Evolutionary conservation across 2,888 invertebrate species (phyloP).

Genomic region (Lepidochrysops patricia): DNA sequence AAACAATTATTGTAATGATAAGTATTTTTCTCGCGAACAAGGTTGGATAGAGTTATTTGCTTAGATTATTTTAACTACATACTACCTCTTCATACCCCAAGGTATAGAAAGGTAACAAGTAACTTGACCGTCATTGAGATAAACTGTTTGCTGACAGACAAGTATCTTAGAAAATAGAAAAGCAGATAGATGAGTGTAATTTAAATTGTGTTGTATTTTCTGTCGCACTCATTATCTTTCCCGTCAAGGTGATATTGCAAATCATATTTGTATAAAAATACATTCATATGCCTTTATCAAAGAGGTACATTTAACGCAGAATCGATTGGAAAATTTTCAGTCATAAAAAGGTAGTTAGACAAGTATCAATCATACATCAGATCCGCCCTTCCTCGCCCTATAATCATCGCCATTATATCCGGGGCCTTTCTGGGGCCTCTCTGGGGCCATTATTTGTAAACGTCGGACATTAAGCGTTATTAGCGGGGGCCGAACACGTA

Average conservation of each 20-base stretch:
- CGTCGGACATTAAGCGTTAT: slow-evolving; percentile 43
- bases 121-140: background rate
- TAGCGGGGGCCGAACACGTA: slow-evolving; percentile 39
- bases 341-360: background rate
- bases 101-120: background rate
- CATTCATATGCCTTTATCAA: too few relatives aligned
- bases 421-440: background rate
- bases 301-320: background rate
- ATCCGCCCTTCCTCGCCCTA: slow-evolving; percentile 6
- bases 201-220: too few relatives aligned
- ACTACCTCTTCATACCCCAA: too few relatives aligned
- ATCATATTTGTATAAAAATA: too few relatives aligned
- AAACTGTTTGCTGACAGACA: background rate
- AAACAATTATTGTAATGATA: too few relatives aligned
- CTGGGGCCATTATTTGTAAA: slow-evolving; percentile 39
- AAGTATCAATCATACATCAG: background rate
- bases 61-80: background rate
- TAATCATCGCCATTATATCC: slow-evolving; percentile 6
- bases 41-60: background rate
- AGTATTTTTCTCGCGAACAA: background rate
- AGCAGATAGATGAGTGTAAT: too few relatives aligned
- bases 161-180: background rate
- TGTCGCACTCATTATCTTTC: too few relatives aligned
- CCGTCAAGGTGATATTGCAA: too few relatives aligned
- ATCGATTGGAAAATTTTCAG: background rate